Conservation (phyloP, 2,888 invertebrate species). For the Pristionchus japonicus region DNA sequence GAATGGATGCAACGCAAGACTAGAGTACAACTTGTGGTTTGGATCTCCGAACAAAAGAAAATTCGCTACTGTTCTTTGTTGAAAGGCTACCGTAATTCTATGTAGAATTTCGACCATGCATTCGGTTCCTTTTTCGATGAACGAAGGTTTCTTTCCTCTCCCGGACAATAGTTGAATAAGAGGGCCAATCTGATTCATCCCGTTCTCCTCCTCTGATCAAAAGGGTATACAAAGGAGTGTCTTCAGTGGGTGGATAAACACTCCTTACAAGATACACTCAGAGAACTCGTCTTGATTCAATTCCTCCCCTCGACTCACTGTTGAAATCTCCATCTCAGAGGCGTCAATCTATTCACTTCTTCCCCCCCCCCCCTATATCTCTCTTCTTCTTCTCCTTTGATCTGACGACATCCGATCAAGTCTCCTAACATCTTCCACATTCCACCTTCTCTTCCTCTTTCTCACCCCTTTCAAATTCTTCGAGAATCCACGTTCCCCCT, state of each 20-base stretch:
- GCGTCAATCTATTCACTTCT: background rate
- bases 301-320: background rate
- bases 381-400: background rate
- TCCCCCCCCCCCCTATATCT: background rate
- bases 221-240: conserved; percentile 33
- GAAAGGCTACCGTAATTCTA: background rate
- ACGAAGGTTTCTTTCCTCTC: background rate
- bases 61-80: background rate
- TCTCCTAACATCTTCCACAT: background rate
- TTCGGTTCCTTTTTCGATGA: background rate
- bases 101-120: background rate
- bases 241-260: background rate
- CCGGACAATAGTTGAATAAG: background rate
- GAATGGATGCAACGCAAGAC: background rate
- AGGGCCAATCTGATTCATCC: background rate
- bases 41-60: background rate
- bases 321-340: background rate
- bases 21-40: background rate
- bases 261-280: background rate
- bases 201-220: background rate
- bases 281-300: background rate
- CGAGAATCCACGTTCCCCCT: background rate
- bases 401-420: conserved; percentile 10
- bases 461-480: background rate
- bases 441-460: background rate